Conservation (phyloP, 2,113 vertebrate genomes). For the Saccopteryx bilineata region DNA sequence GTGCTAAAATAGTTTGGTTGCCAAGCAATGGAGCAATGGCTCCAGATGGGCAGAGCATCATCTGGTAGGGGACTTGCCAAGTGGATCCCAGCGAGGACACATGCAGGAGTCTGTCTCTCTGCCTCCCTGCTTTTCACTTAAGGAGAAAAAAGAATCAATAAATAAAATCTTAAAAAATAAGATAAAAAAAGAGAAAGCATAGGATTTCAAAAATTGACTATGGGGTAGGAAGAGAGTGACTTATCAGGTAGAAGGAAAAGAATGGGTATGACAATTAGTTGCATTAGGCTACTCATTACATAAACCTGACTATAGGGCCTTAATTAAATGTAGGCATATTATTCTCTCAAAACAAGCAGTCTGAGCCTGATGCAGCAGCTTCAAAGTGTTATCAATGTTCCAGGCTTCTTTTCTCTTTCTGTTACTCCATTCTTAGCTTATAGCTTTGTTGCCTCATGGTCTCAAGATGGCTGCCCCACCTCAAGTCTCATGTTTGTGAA, state of each 20-base stretch:
- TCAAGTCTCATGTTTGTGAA: neutral
- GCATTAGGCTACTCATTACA: neutral
- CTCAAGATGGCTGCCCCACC: neutral
- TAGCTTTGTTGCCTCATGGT: neutral
- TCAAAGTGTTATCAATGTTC: neutral
- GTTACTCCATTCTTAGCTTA: neutral
- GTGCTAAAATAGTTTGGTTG: too few relatives aligned
- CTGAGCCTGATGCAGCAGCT: neutral
- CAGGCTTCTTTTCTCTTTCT: neutral
- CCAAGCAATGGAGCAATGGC: too few relatives aligned
- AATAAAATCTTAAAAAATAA: too few relatives aligned
- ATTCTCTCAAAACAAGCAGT: neutral
- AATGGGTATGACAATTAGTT: neutral
- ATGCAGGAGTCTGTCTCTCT: too few relatives aligned
- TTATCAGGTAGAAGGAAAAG: neutral
- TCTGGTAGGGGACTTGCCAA: too few relatives aligned
- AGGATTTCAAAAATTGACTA: slow-evolving; percentile 37
- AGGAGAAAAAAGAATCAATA: too few relatives aligned
- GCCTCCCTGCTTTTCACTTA: too few relatives aligned
- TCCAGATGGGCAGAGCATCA: too few relatives aligned
- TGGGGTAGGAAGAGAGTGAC: neutral
- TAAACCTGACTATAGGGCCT: neutral
- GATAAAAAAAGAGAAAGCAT: neutral
- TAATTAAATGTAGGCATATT: neutral
- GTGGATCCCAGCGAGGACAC: too few relatives aligned